Evolutionary conservation across 2,113 vertebrate genomes (phyloP).

Genomic region (Etia nguti): DNA sequence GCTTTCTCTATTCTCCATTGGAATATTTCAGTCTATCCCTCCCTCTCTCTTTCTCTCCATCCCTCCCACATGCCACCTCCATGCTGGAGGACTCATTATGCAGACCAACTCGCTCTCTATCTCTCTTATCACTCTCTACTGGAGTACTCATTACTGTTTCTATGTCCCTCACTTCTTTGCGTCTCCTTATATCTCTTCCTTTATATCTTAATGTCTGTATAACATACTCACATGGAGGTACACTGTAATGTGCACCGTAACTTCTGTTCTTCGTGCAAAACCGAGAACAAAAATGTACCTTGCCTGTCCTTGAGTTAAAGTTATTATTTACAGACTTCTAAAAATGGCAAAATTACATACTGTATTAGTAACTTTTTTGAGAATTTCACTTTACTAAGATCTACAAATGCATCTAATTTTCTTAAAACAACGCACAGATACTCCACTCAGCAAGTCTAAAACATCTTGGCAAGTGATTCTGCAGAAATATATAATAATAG

Average conservation of each 20-base stretch:
- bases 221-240: not conserved
- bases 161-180: slow-evolving; percentile 31
- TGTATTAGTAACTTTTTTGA: not conserved
- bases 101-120: slow-evolving; percentile 33
- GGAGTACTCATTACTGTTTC: slow-evolving; percentile 57
- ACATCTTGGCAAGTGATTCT: not conserved
- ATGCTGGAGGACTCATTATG: slow-evolving; percentile 60
- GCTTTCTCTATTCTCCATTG: slow-evolving; percentile 14
- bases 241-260: not conserved
- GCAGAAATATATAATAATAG: not conserved
- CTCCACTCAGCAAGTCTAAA: not conserved
- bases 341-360: not conserved
- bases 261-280: not conserved
- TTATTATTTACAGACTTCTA: not conserved
- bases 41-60: slow-evolving; percentile 2
- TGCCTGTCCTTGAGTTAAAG: not conserved
- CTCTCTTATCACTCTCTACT: slow-evolving; percentile 61
- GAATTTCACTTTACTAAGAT: not conserved
- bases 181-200: slow-evolving; percentile 6
- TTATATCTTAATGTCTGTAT: slow-evolving; percentile 32
- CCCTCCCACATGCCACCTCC: slow-evolving; percentile 51
- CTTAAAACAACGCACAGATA: not conserved
- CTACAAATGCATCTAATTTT: not conserved
- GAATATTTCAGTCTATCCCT: not conserved
- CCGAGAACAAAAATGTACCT: not conserved